Evolutionary conservation across 1,140 invertebrate genomes (phyloP).

Genomic region (Drosophila albomicans): DNA sequence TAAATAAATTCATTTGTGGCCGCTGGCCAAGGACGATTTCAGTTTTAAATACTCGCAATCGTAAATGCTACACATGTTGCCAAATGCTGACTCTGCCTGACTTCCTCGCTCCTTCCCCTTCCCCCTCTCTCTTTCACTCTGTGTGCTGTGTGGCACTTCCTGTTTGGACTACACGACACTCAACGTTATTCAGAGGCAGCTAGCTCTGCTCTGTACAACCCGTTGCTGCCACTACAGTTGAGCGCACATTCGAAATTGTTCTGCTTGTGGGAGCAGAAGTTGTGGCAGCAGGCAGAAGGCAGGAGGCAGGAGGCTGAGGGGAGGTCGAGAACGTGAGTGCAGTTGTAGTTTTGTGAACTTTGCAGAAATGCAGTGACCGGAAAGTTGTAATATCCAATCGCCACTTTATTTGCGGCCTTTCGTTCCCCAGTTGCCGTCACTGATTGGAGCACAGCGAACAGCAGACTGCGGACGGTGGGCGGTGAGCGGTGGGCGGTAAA

Average conservation of each 20-base stretch:
- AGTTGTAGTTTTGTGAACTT: constrained; percentile 79
- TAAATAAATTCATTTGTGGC: constrained; percentile 82
- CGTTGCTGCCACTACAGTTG: constrained; percentile 76
- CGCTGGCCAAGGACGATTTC: constrained; percentile 64
- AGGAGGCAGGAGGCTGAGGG: neutral
- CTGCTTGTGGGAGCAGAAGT: constrained; percentile 78
- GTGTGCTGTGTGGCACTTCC: constrained; percentile 30
- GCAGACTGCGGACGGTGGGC: neutral
- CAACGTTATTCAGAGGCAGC: constrained; percentile 11
- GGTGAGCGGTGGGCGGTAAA: neutral
- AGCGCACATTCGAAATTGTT: constrained; percentile 81
- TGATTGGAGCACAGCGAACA: neutral
- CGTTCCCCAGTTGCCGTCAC: constrained; percentile 16
- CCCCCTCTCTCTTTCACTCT: neutral
- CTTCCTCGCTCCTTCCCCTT: neutral
- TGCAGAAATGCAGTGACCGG: constrained; percentile 82
- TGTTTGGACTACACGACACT: constrained; percentile 45
- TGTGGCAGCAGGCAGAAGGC: constrained; percentile 2
- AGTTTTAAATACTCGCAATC: constrained; percentile 72
- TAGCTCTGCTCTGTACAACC: neutral
- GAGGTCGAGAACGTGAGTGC: constrained; percentile 9
- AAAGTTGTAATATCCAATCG: constrained; percentile 83
- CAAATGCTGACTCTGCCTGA: constrained; percentile 44
- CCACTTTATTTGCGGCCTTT: constrained; percentile 74
- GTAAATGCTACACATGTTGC: constrained; percentile 68